These are phyloP conservation scores for Colostygia pectinataria DNA, from an alignment of 2,888 invertebrate species.

Conservation along the genomic window DNA sequence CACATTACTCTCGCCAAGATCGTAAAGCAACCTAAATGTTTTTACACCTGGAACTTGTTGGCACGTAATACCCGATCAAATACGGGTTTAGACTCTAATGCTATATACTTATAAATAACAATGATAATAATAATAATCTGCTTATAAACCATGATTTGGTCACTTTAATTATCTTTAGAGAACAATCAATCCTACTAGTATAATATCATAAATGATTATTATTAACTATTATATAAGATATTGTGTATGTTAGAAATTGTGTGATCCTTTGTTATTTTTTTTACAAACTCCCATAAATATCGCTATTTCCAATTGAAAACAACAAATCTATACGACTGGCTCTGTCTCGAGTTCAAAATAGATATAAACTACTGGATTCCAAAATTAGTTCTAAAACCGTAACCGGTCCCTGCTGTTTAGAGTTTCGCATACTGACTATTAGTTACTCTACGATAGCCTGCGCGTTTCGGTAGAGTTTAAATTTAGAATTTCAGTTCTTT, in stretches of 20 bases:
- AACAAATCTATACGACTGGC: slow-evolving; percentile 1
- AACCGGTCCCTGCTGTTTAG: slow-evolving; percentile 31
- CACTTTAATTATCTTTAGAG: too few species aligned
- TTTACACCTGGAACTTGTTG: slow-evolving; percentile 41
- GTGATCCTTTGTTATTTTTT: too few species aligned
- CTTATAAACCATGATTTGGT: too few species aligned
- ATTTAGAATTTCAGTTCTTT: slow-evolving; percentile 42
- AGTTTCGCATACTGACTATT: slow-evolving; percentile 33
- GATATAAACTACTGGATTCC: slow-evolving; percentile 21
- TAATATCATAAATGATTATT: too few species aligned
- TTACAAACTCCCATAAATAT: too few species aligned
- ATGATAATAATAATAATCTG: too few species aligned
- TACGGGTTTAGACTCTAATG: slow-evolving; percentile 32
- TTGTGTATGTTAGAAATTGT: too few species aligned
- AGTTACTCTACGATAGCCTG: slow-evolving; percentile 2
- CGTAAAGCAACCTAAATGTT: slow-evolving; percentile 43
- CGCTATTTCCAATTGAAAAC: too few species aligned
- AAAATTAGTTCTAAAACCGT: slow-evolving; percentile 40
- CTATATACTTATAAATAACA: too few species aligned
- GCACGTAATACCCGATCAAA: slow-evolving; percentile 36
- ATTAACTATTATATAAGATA: too few species aligned
- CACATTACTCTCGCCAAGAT: slow-evolving; percentile 31
- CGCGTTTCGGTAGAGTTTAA: slow-evolving; percentile 37
- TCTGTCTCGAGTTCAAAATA: slow-evolving; percentile 15
- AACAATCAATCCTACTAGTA: too few species aligned